Evolutionary conservation across 2,888 invertebrate species (phyloP).

Genomic region (Zaprionus obscuricornis): DNA sequence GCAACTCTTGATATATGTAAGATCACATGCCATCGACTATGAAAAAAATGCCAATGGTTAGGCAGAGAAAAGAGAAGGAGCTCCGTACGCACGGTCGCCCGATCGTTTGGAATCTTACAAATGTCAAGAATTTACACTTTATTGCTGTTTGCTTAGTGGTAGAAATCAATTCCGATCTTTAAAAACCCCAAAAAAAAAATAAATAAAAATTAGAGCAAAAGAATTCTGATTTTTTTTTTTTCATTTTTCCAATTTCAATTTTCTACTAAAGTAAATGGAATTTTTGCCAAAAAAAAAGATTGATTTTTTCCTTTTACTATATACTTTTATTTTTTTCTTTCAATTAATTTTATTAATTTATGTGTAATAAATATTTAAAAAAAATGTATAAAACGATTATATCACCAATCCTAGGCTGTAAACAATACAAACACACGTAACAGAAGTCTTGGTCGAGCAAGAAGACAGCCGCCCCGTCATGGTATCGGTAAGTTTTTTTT

Average conservation of each 20-base stretch:
- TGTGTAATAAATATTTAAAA: constrained; percentile 25
- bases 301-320: constrained; percentile 7
- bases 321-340: constrained; percentile 13
- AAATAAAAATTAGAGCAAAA: constrained; percentile 27
- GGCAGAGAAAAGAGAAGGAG: too few relatives aligned
- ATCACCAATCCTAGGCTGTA: constrained; percentile 83
- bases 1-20: too few relatives aligned
- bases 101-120: too few relatives aligned
- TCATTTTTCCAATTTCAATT: constrained; percentile 3
- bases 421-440: constrained; percentile 84
- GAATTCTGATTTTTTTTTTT: constrained; percentile 17
- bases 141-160: too few relatives aligned
- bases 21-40: too few relatives aligned
- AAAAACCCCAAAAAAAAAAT: too few relatives aligned
- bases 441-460: constrained; percentile 84
- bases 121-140: too few relatives aligned
- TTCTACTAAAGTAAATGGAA: constrained; percentile 14
- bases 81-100: too few relatives aligned
- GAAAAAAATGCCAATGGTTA: too few relatives aligned
- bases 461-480: constrained; percentile 85
- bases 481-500: constrained; percentile 83
- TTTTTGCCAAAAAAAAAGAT: constrained; percentile 16
- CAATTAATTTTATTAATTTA: constrained; percentile 20
- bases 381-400: constrained; percentile 53
- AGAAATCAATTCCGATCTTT: constrained; percentile 39